Evolutionary conservation across 1,140 invertebrate genomes (phyloP).

Genomic region (Galendromus occidentalis): DNA sequence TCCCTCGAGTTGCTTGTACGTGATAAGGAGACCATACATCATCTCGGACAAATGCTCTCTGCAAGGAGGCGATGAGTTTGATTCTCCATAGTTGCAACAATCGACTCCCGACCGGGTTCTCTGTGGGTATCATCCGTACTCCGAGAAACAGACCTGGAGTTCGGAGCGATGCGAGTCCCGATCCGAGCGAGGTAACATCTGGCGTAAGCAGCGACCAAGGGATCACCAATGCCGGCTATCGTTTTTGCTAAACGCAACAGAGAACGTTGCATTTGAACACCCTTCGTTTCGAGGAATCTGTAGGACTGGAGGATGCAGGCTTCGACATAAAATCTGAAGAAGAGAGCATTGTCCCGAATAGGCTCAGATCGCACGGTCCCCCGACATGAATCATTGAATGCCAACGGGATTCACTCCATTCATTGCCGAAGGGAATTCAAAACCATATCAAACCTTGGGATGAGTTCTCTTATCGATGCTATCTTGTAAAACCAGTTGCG

Average conservation of each 20-base stretch:
- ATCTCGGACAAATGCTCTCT: not conserved
- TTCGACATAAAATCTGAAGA: conserved; percentile 56
- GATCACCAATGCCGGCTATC: conserved; percentile 79
- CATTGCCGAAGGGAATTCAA: no score
- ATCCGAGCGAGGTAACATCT: conserved; percentile 74
- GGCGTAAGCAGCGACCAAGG: conserved; percentile 69
- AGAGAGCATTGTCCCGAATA: no score
- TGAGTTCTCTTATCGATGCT: conserved; percentile 79
- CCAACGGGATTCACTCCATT: no score
- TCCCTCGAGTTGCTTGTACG: not conserved
- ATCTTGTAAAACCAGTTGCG: conserved; percentile 98
- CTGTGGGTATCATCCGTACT: no score
- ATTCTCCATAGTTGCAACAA: no score
- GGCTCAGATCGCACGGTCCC: no score
- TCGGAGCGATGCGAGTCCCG: conserved; percentile 16
- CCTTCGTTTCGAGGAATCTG: conserved; percentile 41
- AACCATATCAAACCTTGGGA: conserved; percentile 41
- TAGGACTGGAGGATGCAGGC: conserved; percentile 79
- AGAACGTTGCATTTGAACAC: conserved; percentile 30
- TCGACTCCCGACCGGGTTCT: no score
- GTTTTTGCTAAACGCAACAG: conserved; percentile 55
- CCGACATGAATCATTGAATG: no score
- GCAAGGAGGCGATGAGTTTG: not conserved
- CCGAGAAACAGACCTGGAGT: conserved; percentile 13
- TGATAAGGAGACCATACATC: not conserved